Evolutionary conservation across 2,797 vertebrate species (phyloP).

Genomic region (Phrynocephalus guinanensis): DNA sequence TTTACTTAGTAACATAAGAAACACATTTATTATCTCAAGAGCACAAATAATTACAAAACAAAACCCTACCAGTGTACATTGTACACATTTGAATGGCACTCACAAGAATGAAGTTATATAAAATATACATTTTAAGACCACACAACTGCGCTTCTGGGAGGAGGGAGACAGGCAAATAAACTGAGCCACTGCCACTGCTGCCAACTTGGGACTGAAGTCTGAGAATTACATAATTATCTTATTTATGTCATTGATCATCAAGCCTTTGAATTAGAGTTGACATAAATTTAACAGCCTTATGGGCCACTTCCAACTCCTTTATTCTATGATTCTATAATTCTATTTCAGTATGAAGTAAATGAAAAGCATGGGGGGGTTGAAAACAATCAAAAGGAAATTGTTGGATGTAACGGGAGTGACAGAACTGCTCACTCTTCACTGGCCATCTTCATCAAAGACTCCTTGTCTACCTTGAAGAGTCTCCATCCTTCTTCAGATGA

Average conservation of each 20-base stretch:
- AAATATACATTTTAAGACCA: conserved; percentile 77
- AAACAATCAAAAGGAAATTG: conserved; percentile 66
- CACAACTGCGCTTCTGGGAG: conserved; percentile 76
- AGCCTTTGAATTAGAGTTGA: conserved; percentile 76
- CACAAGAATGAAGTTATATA: conserved; percentile 84
- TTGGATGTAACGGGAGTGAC: conserved; percentile 51
- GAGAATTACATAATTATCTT: conserved; percentile 55
- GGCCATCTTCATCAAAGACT: conserved; percentile 91
- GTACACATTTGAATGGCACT: conserved; percentile 87
- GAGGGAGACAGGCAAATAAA: conserved; percentile 66
- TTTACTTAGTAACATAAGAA: conserved; percentile 60
- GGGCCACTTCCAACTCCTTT: conserved; percentile 31
- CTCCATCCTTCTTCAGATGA: conserved; percentile 95
- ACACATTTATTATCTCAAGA: conserved; percentile 71
- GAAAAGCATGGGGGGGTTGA: conserved; percentile 68
- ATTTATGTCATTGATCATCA: conserved; percentile 72
- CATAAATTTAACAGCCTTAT: conserved; percentile 48
- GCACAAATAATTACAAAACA: conserved; percentile 78
- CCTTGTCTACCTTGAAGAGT: conserved; percentile 92
- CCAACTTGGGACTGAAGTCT: conserved; percentile 50
- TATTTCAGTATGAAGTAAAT: conserved; percentile 75
- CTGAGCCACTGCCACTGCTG: conserved; percentile 52
- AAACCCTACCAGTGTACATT: conserved; percentile 84
- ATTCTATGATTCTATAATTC: too few relatives aligned
- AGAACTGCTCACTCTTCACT: conserved; percentile 86